Conservation (phyloP, 2,888 invertebrate species). For the Cephus spinipes region DNA sequence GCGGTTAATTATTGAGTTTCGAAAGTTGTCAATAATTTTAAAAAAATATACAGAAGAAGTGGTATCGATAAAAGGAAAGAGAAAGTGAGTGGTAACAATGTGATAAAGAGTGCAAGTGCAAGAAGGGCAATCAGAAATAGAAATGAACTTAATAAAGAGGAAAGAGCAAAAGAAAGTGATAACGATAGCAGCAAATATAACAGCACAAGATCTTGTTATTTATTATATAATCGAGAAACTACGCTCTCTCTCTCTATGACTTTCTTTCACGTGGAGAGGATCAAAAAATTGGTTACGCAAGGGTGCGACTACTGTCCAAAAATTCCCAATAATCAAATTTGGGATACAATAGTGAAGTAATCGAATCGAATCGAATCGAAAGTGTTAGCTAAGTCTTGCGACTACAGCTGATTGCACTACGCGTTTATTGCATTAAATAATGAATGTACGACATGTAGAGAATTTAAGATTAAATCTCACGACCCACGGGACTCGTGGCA, state of each 20-base stretch:
- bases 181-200: not conserved
- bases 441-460: slow-evolving; percentile 45
- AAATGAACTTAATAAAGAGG: not conserved
- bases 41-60: not conserved
- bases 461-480: slow-evolving; percentile 30
- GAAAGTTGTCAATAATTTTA: not conserved
- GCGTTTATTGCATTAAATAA: slow-evolving; percentile 46
- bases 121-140: not conserved
- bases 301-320: slow-evolving; percentile 1
- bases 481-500: slow-evolving; percentile 6
- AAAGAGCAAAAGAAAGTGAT: not conserved
- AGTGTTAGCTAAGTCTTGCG: slow-evolving; percentile 43
- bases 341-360: slow-evolving; percentile 6
- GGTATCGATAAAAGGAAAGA: not conserved
- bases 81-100: not conserved
- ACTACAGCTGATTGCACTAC: slow-evolving; percentile 56
- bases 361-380: slow-evolving; percentile 30
- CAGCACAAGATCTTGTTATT: not conserved
- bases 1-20: not conserved
- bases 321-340: slow-evolving; percentile 1
- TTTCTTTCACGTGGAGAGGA: not conserved
- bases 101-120: not conserved
- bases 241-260: not conserved
- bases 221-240: not conserved
- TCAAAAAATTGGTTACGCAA: not conserved